Evolutionary conservation across 1,140 invertebrate genomes (phyloP).

Genomic region (Apolygus lucorum): DNA sequence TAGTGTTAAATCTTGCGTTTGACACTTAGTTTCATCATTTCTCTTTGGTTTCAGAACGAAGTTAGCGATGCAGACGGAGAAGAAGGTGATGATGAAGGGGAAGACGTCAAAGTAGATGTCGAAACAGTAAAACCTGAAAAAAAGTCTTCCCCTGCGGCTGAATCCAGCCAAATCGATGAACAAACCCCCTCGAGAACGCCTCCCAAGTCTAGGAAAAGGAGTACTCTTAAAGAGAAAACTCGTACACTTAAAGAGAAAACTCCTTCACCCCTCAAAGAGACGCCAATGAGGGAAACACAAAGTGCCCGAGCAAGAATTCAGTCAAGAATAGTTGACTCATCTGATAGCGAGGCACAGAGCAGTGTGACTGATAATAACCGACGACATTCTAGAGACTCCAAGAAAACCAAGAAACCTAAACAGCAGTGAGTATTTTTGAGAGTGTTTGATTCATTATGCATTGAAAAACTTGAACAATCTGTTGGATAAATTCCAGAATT

Average conservation of each 20-base stretch:
- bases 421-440: background rate
- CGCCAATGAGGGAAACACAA: background rate
- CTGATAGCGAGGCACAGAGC: background rate
- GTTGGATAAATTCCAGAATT: too few relatives aligned
- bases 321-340: background rate
- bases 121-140: background rate
- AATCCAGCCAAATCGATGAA: background rate
- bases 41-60: conserved; percentile 30
- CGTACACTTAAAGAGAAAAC: background rate
- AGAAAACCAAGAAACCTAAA: background rate
- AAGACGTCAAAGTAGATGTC: conserved; percentile 24
- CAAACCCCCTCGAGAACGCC: background rate
- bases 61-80: conserved; percentile 36
- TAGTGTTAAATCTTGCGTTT: background rate
- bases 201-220: background rate
- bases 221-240: background rate
- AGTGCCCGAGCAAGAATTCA: background rate
- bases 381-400: background rate
- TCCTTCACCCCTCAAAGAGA: background rate
- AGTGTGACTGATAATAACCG: background rate
- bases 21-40: background rate
- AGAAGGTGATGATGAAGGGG: conserved; percentile 29
- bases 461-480: too few relatives aligned
- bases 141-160: background rate
- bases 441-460: background rate